Evolutionary conservation across 2,113 vertebrate genomes (phyloP).

Genomic region (Sminthopsis crassicaudata): DNA sequence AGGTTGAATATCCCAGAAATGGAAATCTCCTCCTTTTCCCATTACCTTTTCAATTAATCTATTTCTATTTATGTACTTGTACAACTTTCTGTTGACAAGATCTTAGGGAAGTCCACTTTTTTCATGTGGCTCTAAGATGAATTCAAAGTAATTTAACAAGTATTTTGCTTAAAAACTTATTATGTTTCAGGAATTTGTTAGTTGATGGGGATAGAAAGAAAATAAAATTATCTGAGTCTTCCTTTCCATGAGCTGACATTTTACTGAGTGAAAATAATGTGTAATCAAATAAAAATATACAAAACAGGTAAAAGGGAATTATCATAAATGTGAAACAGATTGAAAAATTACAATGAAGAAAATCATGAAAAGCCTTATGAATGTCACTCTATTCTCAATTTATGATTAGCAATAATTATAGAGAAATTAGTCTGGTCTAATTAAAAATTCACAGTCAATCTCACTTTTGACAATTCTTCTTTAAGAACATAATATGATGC

Average conservation of each 20-base stretch:
- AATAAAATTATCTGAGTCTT: background rate
- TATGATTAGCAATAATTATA: background rate
- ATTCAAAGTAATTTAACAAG: background rate
- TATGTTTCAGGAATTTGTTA: background rate
- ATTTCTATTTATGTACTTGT: constrained; percentile 9
- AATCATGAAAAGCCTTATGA: background rate
- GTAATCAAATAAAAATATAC: background rate
- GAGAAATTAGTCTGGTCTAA: background rate
- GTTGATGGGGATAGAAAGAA: background rate
- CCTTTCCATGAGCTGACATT: background rate
- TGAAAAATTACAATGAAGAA: background rate
- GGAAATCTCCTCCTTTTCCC: constrained; percentile 21
- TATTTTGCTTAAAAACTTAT: background rate
- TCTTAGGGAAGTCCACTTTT: constrained; percentile 27
- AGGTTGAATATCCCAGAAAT: constrained; percentile 22
- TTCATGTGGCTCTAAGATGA: background rate
- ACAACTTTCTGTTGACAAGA: constrained; percentile 39
- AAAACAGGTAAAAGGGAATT: background rate
- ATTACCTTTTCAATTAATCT: background rate
- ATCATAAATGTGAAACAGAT: background rate
- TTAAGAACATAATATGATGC: background rate
- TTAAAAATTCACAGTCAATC: background rate
- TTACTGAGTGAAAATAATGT: background rate
- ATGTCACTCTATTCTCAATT: background rate
- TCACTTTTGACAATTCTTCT: background rate